These are phyloP conservation scores for Tachuris rubrigastra DNA, from an alignment of 2,113 vertebrate genomes.

Conservation along the genomic window DNA sequence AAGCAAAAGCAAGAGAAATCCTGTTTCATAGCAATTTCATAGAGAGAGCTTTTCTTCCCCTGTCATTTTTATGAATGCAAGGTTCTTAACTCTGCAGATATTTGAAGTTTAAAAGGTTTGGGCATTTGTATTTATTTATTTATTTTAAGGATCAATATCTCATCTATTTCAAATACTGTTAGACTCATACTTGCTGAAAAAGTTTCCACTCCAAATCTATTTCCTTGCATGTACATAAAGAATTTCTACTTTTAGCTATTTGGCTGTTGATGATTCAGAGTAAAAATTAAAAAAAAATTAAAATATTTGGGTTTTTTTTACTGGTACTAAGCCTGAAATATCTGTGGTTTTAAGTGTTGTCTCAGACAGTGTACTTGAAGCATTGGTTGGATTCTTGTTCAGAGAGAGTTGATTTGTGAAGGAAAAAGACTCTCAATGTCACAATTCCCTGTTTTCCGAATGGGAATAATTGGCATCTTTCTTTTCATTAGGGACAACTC, in stretches of 20 bases:
- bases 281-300: constrained; percentile 42
- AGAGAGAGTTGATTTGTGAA: neutral
- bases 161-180: constrained; percentile 20
- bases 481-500: neutral
- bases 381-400: neutral
- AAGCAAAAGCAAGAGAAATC: neutral
- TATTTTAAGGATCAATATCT: constrained; percentile 41
- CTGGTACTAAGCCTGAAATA: constrained; percentile 13
- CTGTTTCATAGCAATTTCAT: neutral
- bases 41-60: neutral
- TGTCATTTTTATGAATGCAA: neutral
- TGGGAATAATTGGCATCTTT: neutral
- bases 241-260: neutral
- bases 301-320: neutral
- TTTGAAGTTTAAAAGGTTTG: constrained; percentile 5
- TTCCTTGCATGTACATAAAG: neutral
- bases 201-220: neutral
- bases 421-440: neutral
- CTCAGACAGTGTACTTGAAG: neutral
- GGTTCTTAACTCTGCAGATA: neutral
- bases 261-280: constrained; percentile 7
- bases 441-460: neutral
- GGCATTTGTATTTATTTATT: constrained; percentile 1
- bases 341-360: constrained; percentile 7
- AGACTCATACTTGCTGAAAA: constrained; percentile 24